phyloP scores from a whole-genome alignment of 2,797 vertebrate species.

The Gephyroberyx darwinii region DNA sequence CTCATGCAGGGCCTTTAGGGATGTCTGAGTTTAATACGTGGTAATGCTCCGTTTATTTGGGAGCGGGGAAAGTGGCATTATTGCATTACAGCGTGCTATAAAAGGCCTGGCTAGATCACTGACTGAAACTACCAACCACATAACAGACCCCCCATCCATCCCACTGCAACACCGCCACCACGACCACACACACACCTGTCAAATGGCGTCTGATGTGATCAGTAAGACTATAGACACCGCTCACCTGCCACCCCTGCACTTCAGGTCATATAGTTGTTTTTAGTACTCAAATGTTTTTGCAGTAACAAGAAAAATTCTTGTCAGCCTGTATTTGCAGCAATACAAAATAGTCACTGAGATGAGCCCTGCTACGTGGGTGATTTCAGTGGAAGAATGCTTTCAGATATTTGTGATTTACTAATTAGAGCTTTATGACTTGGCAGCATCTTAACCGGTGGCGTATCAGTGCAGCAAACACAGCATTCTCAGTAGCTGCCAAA shows the following conservation, averaged over 20 bases:
- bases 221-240: conserved; percentile 32
- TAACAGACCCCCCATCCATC: conserved; percentile 2
- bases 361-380: background rate
- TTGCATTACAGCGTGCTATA: conserved; percentile 73
- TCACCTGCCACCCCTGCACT: conserved; percentile 50
- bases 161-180: conserved; percentile 6
- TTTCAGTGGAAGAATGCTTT: conserved; percentile 11
- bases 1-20: conserved; percentile 63
- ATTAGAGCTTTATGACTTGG: conserved; percentile 7
- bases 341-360: background rate
- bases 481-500: conserved; percentile 3
- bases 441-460: background rate
- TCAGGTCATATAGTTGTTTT: conserved; percentile 28
- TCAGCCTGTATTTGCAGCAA: background rate
- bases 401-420: conserved; percentile 12
- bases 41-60: conserved; percentile 79
- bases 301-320: background rate
- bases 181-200: conserved; percentile 54
- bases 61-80: conserved; percentile 68
- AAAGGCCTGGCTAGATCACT: conserved; percentile 60
- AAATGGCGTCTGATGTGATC: conserved; percentile 33
- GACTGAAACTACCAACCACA: conserved; percentile 53
- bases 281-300: conserved; percentile 14
- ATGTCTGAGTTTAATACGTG: conserved; percentile 72
- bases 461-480: conserved; percentile 19